Evolutionary conservation across 2,888 invertebrate species (phyloP), one percentile per base, ranked within the genome.

Genomic region (Macrosiphum euphorbiae): DNA sequence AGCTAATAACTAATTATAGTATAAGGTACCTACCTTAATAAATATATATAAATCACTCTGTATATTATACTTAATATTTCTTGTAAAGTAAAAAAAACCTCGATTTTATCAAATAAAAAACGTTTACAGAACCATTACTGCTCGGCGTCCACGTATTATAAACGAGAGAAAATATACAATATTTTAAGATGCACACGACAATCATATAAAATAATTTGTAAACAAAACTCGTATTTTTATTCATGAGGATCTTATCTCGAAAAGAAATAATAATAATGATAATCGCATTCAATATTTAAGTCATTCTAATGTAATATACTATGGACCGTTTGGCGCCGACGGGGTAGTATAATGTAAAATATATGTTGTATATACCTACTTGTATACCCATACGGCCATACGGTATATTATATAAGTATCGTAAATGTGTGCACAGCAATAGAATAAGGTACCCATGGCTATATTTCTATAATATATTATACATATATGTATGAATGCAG

Each of bases 261-360:
- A 61, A 47, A 91, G 24, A 91, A 55, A 91, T 58, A 92, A 26
- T 47, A 67, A 67, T 92, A 88, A 55, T 88, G 86, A 86, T 85
- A 92, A 92, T 87, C 50, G 44, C 88, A 84, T 84, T 88, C 7
- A 41, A 92, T 88, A 84, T 88, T 55, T 41, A 67, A 88, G 44
- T 92, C 78, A 35, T 92, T 89, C 35, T 47, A 50, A 24, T 28
- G 55, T 50, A 61, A 61, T 50, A 41, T 67, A 67, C 61, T 67
- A 44, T 44, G 84, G 24, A 84, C 44, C 13, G 55, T 84, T 92
- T 88, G 92, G 88, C 92, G 88, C 88, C 92, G 16, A 26, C 52
- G 35, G 67, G 78, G 88, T 78, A 86, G 41, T 78, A 78, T 78
- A 35, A 78, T 78, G 35, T 78, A 78, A 55, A 55, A 35, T 78